Base-by-base conservation (phyloP, 2,113 vertebrate genomes). In the Tachycineta bicolor region DNA sequence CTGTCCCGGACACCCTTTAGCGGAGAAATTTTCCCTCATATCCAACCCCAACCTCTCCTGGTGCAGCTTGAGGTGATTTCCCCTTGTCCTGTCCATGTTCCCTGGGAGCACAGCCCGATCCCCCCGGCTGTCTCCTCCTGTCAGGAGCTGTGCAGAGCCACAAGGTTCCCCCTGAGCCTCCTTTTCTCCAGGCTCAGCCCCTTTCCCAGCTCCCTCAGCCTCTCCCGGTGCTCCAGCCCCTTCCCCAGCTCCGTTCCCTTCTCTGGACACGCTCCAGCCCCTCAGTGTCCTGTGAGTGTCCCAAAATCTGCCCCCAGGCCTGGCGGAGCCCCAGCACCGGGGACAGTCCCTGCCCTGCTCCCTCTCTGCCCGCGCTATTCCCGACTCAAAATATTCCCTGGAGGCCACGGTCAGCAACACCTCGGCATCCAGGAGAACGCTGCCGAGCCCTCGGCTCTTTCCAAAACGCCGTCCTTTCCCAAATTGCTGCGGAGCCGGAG, bases 11-110 rank as follows among this genome's bases (percentile, higher is more conserved):
- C 33, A n/a, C 9, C 4, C 33, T 53, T 10, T 60, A 39, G 33
- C 0, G 46, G 39, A 25, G 28, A 25, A 29, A 10, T 53, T 53
- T 53, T 4, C 37, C 33, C 31, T 74, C 21, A 14, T 25, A 59
- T 10, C 46, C 77, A 58, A 29, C 9, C 15, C 60, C 14, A 60
- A n/a, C 69, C 16, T 39, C 5, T 3, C 7, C 60, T 52, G 52
- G 24, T 5, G 1, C 46, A 47, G 1, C 12, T 1, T 21, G 16
- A 25, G 29, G 29, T 3, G 0, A 0, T 18, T n/a, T 0, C 68
- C 22, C 6, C 18, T 64, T 0, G 0, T 74, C 44, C 43, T 41
- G n/a, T 56, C 59, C 43, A 31, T 70, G 21, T 28, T 58, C 18
- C 67, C 29, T 22, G 65, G 16, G 6, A 49, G 22, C 65, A 64